Percentiles rank a stretch among this genome's conserved stretches.
These are phyloP conservation scores for Sminthopsis crassicaudata DNA, from an alignment of 2,113 vertebrate genomes.

Conservation along the genomic window DNA sequence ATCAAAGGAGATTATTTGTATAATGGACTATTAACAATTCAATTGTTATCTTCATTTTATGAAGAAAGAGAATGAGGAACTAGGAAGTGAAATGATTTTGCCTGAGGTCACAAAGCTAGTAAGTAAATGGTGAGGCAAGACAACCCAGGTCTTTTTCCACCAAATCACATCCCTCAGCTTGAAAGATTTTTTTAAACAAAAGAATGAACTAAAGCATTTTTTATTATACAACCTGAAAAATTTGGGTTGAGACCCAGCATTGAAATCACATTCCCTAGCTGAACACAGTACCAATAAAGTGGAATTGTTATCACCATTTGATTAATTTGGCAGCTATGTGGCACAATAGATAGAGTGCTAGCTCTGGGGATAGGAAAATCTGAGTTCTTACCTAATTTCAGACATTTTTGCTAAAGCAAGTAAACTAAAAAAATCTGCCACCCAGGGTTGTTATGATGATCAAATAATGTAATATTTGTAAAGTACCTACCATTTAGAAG, in stretches of 20 bases:
- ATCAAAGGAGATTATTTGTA: not conserved
- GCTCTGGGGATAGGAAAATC: not conserved
- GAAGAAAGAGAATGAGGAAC: not conserved
- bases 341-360: not conserved
- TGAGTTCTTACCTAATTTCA: not conserved
- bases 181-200: not conserved
- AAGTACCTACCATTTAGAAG: not conserved
- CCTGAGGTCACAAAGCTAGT: not conserved
- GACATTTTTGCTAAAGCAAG: not conserved
- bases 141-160: not conserved
- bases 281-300: not conserved
- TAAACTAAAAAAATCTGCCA: not conserved
- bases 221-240: not conserved
- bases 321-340: not conserved
- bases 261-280: not conserved
- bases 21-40: not conserved
- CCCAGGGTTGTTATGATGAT: not conserved
- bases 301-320: not conserved
- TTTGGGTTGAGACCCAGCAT: not conserved
- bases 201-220: not conserved
- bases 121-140: not conserved
- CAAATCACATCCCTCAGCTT: not conserved
- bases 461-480: not conserved
- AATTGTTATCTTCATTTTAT: not conserved
- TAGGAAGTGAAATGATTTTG: not conserved